These are phyloP conservation scores for Calonectris borealis DNA, from an alignment of 2,113 vertebrate genomes.

Conservation along the genomic window DNA sequence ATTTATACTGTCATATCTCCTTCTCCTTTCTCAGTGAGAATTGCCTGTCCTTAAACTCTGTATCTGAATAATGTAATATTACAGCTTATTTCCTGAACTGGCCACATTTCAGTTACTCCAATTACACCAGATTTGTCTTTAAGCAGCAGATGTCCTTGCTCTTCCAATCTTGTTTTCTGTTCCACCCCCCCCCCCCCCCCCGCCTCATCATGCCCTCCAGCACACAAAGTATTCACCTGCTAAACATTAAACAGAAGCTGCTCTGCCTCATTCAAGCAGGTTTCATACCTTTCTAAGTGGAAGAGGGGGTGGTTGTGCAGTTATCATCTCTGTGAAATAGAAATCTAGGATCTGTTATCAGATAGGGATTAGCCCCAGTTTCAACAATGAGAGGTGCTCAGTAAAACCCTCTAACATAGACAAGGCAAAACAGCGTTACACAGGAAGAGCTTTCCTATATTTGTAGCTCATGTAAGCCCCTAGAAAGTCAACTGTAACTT, in stretches of 20 bases:
- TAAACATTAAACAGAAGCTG: not conserved
- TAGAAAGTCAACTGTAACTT: not conserved
- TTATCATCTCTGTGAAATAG: not conserved
- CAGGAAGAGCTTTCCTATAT: not conserved
- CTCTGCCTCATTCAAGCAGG: not conserved
- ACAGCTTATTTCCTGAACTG: constrained; percentile 17
- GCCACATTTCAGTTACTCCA: constrained; percentile 25
- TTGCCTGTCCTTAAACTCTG: not conserved
- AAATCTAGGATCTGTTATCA: not conserved
- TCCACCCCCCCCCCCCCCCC: not conserved
- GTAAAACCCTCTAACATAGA: not conserved
- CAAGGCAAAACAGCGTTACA: not conserved
- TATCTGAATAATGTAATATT: constrained; percentile 22
- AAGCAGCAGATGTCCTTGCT: constrained; percentile 27
- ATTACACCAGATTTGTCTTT: constrained; percentile 12
- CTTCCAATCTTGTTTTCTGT: not conserved
- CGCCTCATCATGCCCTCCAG: not conserved
- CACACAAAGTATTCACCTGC: not conserved
- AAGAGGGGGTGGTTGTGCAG: not conserved
- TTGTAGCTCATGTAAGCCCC: not conserved
- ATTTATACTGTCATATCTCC: constrained; percentile 6
- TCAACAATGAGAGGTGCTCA: not conserved
- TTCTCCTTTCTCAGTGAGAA: not conserved
- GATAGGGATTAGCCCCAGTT: not conserved
- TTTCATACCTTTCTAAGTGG: not conserved